Conservation (phyloP, 2,797 vertebrate genomes). For the Bovichtus diacanthus region DNA sequence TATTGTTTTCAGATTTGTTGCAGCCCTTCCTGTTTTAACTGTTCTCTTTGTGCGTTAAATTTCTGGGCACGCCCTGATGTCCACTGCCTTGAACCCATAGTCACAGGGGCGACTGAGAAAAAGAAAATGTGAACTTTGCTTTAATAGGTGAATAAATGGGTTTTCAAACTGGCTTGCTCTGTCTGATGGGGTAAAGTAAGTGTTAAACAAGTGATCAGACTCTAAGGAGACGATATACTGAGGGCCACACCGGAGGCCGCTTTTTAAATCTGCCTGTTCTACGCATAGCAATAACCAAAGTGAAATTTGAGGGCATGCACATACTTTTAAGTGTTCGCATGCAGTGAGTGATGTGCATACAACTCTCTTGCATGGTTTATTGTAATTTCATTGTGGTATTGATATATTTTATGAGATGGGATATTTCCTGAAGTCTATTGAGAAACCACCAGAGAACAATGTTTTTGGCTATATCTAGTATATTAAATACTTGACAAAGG, state of each 20-base stretch:
- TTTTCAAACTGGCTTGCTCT: constrained; percentile 53
- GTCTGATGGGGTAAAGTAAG: constrained; percentile 9
- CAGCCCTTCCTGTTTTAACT: constrained; percentile 17
- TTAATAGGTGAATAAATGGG: constrained; percentile 69
- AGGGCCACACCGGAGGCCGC: background rate
- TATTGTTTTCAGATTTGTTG: constrained; percentile 1
- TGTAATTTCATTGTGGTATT: background rate
- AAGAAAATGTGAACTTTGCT: constrained; percentile 57
- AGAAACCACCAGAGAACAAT: background rate
- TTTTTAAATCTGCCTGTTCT: background rate
- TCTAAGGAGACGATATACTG: background rate
- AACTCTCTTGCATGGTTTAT: background rate
- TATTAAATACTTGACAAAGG: background rate
- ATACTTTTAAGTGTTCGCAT: no score
- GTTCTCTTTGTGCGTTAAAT: constrained; percentile 30
- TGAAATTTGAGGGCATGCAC: background rate
- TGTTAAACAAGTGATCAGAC: background rate
- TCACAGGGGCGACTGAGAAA: constrained; percentile 12
- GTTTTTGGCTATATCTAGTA: background rate
- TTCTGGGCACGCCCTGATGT: constrained; percentile 20
- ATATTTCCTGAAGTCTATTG: background rate
- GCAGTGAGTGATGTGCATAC: background rate
- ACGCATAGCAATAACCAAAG: no score
- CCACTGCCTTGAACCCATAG: constrained; percentile 40
- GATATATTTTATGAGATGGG: background rate